These are phyloP conservation scores for Trichogramma dendrolimi DNA, from an alignment of 2,888 invertebrate species.

Conservation along the genomic window DNA sequence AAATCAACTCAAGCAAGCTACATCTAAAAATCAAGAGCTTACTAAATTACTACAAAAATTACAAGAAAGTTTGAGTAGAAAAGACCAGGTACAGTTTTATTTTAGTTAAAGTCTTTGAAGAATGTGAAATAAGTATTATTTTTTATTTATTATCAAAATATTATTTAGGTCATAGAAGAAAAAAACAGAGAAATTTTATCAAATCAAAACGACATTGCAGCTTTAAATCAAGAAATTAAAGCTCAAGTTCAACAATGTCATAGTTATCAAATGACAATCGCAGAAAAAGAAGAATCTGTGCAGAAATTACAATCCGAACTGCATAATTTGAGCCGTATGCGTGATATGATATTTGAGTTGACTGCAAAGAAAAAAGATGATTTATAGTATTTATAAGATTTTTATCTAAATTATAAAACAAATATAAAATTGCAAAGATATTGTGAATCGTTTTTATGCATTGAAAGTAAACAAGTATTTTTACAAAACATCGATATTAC, in stretches of 20 bases:
- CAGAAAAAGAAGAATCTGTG: conserved; percentile 39
- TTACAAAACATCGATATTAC: neutral
- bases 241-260: conserved; percentile 38
- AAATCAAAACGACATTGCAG: conserved; percentile 39
- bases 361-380: conserved; percentile 42
- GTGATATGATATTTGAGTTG: conserved; percentile 46
- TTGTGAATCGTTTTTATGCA: neutral
- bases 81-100: conserved; percentile 37
- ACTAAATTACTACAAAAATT: conserved; percentile 33
- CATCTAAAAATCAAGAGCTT: conserved; percentile 32
- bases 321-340: conserved; percentile 42
- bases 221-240: conserved; percentile 42
- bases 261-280: conserved; percentile 38
- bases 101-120: neutral
- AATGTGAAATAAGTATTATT: conserved; percentile 7
- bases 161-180: conserved; percentile 38
- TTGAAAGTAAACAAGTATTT: neutral
- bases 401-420: neutral
- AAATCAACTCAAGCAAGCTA: conserved; percentile 34
- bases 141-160: conserved; percentile 8
- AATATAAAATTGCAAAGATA: neutral
- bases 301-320: conserved; percentile 38
- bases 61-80: conserved; percentile 38
- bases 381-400: neutral
- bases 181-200: conserved; percentile 39